These are phyloP conservation scores for Ypsolopha scabrella DNA, from an alignment of 2,888 invertebrate species.

Conservation along the genomic window DNA sequence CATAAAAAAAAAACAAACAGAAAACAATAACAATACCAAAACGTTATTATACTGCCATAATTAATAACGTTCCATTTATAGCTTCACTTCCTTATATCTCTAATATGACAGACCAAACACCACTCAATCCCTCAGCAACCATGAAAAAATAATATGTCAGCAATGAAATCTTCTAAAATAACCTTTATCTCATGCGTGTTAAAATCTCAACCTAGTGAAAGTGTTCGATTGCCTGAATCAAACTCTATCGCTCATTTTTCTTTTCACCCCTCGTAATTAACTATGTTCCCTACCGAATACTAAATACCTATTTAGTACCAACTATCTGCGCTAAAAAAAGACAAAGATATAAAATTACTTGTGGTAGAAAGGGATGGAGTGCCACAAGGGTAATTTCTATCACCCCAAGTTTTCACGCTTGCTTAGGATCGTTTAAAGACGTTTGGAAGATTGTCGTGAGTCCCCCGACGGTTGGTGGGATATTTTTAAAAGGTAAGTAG, in stretches of 20 bases:
- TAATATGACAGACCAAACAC: constrained; percentile 35
- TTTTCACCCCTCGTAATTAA: constrained; percentile 62
- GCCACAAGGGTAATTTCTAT: constrained; percentile 27
- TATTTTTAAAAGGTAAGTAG: constrained; percentile 39
- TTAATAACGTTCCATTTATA: constrained; percentile 22
- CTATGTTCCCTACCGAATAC: constrained; percentile 64
- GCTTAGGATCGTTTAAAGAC: constrained; percentile 31
- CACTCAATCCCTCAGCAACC: constrained; percentile 16
- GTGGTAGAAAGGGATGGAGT: constrained; percentile 24
- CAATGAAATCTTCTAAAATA: constrained; percentile 8
- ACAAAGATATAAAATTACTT: constrained; percentile 15
- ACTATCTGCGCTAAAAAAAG: constrained; percentile 35
- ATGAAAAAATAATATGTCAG: constrained; percentile 6
- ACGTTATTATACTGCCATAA: constrained; percentile 20
- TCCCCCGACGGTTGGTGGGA: constrained; percentile 12
- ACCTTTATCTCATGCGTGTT: constrained; percentile 11
- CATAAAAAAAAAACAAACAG: constrained; percentile 3
- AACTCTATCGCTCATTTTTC: constrained; percentile 41
- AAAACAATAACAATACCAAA: constrained; percentile 7
- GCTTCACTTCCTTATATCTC: constrained; percentile 27
- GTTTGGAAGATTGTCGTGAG: constrained; percentile 19
- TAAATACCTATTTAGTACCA: constrained; percentile 66
- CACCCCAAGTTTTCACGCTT: constrained; percentile 45
- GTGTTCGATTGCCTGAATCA: constrained; percentile 4
- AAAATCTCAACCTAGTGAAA: constrained; percentile 6